Conservation (phyloP, 2,888 invertebrate genomes). For the Prenolepis imparis region DNA sequence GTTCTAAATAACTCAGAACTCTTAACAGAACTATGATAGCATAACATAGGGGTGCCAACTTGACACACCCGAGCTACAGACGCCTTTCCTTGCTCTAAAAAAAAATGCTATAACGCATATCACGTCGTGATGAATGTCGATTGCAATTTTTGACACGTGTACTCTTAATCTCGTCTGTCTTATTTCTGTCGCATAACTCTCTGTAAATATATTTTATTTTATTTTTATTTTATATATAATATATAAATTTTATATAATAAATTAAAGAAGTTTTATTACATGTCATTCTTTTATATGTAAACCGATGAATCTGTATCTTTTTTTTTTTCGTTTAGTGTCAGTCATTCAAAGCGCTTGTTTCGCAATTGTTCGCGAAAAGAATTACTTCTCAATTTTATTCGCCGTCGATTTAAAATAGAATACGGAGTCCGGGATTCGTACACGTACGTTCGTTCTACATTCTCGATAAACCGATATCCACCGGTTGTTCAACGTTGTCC, state of each 20-base stretch:
- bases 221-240: too few species aligned
- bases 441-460: not conserved
- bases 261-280: too few species aligned
- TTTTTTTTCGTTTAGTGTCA: not conserved
- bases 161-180: not conserved
- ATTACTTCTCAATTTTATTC: not conserved
- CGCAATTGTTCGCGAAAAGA: not conserved
- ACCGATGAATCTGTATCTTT: not conserved
- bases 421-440: not conserved
- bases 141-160: not conserved
- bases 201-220: not conserved
- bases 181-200: not conserved
- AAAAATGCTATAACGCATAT: not conserved
- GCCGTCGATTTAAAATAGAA: slow-evolving; percentile 6
- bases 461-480: slow-evolving; percentile 26
- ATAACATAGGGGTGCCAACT: too few species aligned
- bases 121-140: not conserved
- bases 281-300: not conserved
- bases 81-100: not conserved
- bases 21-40: too few species aligned
- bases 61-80: not conserved
- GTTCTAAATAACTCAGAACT: too few species aligned
- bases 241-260: too few species aligned
- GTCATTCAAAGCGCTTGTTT: not conserved
- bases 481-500: not conserved